Evolutionary conservation across 2,888 invertebrate genomes (phyloP).

Genomic region (Polydrusus pterygomalis): DNA sequence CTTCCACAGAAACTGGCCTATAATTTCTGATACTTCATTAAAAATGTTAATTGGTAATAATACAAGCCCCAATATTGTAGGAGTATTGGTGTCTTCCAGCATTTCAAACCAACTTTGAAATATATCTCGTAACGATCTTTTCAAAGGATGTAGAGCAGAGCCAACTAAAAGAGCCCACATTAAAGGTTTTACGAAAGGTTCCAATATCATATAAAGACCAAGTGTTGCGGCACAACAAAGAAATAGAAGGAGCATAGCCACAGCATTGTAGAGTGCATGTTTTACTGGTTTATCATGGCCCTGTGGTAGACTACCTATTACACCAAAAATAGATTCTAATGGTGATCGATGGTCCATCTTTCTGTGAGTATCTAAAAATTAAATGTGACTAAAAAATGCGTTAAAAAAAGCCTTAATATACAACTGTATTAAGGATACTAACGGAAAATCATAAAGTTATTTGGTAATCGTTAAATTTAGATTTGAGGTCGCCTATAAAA

Average conservation of each 20-base stretch:
- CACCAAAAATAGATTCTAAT: constrained; percentile 82
- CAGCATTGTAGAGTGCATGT: constrained; percentile 92
- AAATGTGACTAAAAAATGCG: neutral
- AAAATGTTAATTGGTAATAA: constrained; percentile 85
- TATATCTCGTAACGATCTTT: constrained; percentile 84
- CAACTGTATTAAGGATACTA: constrained; percentile 30
- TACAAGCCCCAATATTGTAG: constrained; percentile 76
- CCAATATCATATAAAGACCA: constrained; percentile 88
- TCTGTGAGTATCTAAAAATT: constrained; percentile 46
- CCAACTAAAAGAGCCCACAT: constrained; percentile 98
- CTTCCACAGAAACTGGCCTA: constrained; percentile 82
- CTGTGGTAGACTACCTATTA: constrained; percentile 81
- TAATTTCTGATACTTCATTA: constrained; percentile 83
- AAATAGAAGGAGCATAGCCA: constrained; percentile 85
- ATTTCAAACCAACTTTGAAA: constrained; percentile 87
- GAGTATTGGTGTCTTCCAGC: constrained; percentile 80
- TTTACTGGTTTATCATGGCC: constrained; percentile 92
- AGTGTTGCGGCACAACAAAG: constrained; percentile 82
- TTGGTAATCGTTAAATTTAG: constrained; percentile 53
- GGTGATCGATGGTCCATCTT: constrained; percentile 73
- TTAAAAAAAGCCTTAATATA: neutral
- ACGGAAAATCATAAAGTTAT: constrained; percentile 48
- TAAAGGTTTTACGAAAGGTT: constrained; percentile 94
- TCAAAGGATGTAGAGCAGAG: constrained; percentile 97
- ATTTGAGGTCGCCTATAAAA: constrained; percentile 32